These are phyloP conservation scores for Drosophila basisetae DNA, from an alignment of 2,888 invertebrate genomes.

Conservation along the genomic window DNA sequence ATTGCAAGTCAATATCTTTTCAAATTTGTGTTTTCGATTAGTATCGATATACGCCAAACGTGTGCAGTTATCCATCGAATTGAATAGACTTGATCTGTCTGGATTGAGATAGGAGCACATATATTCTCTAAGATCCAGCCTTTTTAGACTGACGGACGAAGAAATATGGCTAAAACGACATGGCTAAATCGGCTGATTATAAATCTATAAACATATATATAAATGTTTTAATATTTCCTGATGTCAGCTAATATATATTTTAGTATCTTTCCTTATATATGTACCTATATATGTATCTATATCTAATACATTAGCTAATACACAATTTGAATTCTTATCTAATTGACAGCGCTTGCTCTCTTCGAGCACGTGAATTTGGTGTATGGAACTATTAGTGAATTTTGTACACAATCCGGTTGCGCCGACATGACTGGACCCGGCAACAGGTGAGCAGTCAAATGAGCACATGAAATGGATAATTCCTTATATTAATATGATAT, in stretches of 20 bases:
- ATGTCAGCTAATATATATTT: too few species aligned
- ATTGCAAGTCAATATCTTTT: not conserved
- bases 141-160: not conserved
- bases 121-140: not conserved
- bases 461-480: too few species aligned
- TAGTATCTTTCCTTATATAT: too few species aligned
- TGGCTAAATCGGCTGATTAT: not conserved
- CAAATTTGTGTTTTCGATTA: not conserved
- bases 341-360: conserved; percentile 94
- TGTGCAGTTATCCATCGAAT: not conserved
- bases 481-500: too few species aligned
- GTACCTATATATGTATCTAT: not conserved
- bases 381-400: conserved; percentile 99
- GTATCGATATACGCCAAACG: not conserved
- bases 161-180: not conserved
- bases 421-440: conserved; percentile 98
- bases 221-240: not conserved
- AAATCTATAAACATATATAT: not conserved
- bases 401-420: conserved; percentile 98
- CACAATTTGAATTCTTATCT: not conserved
- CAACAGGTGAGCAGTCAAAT: conserved; percentile 88
- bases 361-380: conserved; percentile 99
- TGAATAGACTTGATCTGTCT: not conserved
- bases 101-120: not conserved
- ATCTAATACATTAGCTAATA: not conserved